Evolutionary conservation across 2,797 vertebrate species (phyloP).

Genomic region (Tenualosa ilisha): DNA sequence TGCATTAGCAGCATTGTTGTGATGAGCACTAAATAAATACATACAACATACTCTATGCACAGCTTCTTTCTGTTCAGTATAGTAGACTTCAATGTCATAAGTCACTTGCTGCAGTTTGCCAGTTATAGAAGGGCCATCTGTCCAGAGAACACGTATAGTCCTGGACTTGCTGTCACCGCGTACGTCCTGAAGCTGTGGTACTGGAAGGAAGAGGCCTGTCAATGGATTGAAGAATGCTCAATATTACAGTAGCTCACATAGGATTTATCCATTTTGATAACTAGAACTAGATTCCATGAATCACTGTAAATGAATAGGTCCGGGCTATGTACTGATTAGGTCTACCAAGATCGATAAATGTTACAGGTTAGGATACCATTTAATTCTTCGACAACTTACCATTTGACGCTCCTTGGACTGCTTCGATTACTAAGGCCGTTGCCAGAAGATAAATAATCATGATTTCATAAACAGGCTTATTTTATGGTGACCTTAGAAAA

Average conservation of each 20-base stretch:
- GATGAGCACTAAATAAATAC: slow-evolving; percentile 5
- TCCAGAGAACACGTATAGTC: slow-evolving; percentile 53
- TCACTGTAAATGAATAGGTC: too few species aligned
- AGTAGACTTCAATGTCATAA: slow-evolving; percentile 61
- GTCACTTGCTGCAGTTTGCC: slow-evolving; percentile 32
- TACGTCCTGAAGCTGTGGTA: slow-evolving; percentile 47
- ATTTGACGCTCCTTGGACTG: slow-evolving; percentile 31
- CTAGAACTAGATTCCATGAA: background rate
- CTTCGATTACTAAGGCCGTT: background rate
- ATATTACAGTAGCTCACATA: too few species aligned
- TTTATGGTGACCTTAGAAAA: background rate
- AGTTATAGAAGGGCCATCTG: slow-evolving; percentile 49
- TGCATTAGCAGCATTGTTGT: background rate
- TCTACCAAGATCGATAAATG: background rate
- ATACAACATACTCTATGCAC: slow-evolving; percentile 52
- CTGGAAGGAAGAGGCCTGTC: background rate
- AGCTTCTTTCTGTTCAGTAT: slow-evolving; percentile 38
- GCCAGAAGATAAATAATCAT: background rate
- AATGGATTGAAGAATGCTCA: background rate
- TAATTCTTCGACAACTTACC: background rate
- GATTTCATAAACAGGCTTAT: background rate
- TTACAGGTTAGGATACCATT: background rate
- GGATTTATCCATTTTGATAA: background rate
- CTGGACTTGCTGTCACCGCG: background rate
- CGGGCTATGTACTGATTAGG: too few species aligned